Evolutionary conservation across 2,888 invertebrate species (phyloP), one percentile per base, ranked within the genome.

Genomic region (Melangyna quadrimaculata): DNA sequence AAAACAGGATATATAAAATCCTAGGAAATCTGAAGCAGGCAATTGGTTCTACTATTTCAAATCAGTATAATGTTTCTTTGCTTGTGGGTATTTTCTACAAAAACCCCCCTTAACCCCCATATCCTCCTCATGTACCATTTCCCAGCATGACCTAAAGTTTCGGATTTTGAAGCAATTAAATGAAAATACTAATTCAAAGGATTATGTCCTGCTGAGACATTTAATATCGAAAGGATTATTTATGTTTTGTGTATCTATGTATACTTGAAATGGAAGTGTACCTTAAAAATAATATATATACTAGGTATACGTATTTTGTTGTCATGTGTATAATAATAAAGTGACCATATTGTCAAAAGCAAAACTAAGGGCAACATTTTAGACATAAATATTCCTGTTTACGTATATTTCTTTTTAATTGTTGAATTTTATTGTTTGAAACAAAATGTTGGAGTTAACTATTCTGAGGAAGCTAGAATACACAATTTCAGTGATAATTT

Each of bases 121-220:
- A 3, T 32, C 32, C 17, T 14, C 19, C 14, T 37, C 35, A 12
- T 19, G 6, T 22, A 8, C 8, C 14, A 14, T 51, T 40, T 65
- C 45, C 12, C 45, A 32, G 65, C 37, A 63, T 57, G 73, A 74
- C 69, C 73, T 53, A 75, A 84, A 84, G 79, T 79, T 75, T 86
- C 51, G 77, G 73, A 81, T 84, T 86, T 81, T 70, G 80, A 77
- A 81, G 81, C 81, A 86, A 86, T 86, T 86, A 86, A 81, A 81
- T 86, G 86, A 81, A 84, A 86, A 86, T 78, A 86, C 86, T 86
- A 86, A 81, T 86, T 86, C 70, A 81, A 73, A 86, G 81, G 86
- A 86, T 86, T 86, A 81, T 81, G 81, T 70, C 86, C 87, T 87
- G 87, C 84, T 87, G 87, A 87, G 87, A 87, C 87, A 84, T 87